Conservation (phyloP, 2,888 invertebrate genomes). For the Octodonta nipae region DNA sequence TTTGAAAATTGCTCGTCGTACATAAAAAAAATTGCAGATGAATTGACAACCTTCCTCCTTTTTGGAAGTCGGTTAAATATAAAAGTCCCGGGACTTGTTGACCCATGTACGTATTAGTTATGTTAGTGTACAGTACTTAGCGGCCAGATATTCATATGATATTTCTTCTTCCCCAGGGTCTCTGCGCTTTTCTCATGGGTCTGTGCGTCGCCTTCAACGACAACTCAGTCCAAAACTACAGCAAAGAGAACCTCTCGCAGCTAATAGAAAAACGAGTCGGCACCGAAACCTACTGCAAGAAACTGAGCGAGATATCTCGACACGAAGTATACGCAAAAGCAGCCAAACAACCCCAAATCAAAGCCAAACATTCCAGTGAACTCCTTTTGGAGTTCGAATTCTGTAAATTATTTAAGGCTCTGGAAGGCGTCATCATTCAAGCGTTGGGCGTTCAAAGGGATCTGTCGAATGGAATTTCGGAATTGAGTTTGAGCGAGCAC, state of each 20-base stretch:
- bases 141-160: too few relatives aligned
- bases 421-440: constrained; percentile 42
- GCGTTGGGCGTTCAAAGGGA: constrained; percentile 34
- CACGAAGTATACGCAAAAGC: constrained; percentile 87
- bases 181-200: constrained; percentile 75
- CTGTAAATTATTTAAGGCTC: constrained; percentile 74
- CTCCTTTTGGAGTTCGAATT: constrained; percentile 89
- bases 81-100: too few relatives aligned
- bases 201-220: constrained; percentile 84
- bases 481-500: constrained; percentile 37
- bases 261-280: constrained; percentile 83
- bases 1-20: too few relatives aligned
- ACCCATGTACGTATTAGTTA: background rate
- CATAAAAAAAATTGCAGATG: too few relatives aligned
- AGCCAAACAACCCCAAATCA: constrained; percentile 83
- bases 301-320: constrained; percentile 70
- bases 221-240: constrained; percentile 60
- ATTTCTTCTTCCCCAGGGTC: constrained; percentile 40
- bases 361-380: constrained; percentile 60
- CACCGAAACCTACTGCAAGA: constrained; percentile 73
- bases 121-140: too few relatives aligned
- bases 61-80: too few relatives aligned
- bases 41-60: too few relatives aligned
- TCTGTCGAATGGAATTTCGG: constrained; percentile 39
- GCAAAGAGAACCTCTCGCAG: constrained; percentile 65